Evolutionary conservation across 1,140 invertebrate species (phyloP).

Genomic region (Drosophila saltans): DNA sequence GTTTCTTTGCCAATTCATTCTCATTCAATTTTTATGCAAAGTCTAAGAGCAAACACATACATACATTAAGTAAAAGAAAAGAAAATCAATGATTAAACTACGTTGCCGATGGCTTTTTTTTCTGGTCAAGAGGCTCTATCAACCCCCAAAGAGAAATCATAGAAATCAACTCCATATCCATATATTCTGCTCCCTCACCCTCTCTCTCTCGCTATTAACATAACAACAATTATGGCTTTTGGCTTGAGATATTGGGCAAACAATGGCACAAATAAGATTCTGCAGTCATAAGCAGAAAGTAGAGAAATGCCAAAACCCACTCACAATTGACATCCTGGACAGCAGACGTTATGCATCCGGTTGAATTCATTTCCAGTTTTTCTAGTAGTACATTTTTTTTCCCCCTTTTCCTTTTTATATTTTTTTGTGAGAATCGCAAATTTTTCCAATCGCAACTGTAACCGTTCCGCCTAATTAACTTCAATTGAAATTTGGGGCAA

Average conservation of each 20-base stretch:
- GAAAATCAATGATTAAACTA: conserved; percentile 59
- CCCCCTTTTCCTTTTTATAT: too few species aligned
- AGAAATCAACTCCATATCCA: neutral
- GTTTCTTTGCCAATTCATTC: neutral
- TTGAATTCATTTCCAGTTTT: conserved; percentile 63
- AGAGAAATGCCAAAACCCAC: neutral
- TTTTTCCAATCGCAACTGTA: neutral
- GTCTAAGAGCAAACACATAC: conserved; percentile 61
- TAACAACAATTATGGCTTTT: conserved; percentile 76
- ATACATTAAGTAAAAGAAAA: conserved; percentile 44
- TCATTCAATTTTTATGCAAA: conserved; percentile 69
- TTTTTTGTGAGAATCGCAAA: neutral
- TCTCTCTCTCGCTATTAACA: conserved; percentile 56
- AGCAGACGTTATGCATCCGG: conserved; percentile 66
- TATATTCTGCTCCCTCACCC: too few species aligned
- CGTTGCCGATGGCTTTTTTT: conserved; percentile 41
- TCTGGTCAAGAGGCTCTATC: conserved; percentile 29
- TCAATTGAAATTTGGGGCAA: conserved; percentile 47
- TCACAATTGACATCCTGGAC: conserved; percentile 64
- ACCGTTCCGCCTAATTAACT: conserved; percentile 17
- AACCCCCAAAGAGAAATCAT: conserved; percentile 38
- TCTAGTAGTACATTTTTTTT: too few species aligned
- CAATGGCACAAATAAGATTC: conserved; percentile 49
- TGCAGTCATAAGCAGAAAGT: conserved; percentile 72
- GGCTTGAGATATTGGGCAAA: conserved; percentile 61